These are phyloP conservation scores for Chelonia mydas DNA, from an alignment of 2,797 vertebrate genomes.

Conservation along the genomic window DNA sequence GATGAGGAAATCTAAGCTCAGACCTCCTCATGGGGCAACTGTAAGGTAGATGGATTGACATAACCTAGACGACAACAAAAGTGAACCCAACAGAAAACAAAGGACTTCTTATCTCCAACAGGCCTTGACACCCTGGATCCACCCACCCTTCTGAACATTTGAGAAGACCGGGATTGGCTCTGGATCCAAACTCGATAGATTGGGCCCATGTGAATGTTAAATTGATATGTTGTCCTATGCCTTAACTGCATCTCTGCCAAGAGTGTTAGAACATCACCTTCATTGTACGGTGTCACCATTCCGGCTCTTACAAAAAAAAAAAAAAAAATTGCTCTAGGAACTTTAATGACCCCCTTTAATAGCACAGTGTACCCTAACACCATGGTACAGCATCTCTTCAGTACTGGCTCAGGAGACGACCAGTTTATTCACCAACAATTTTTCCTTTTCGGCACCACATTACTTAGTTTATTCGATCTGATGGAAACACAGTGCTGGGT, in stretches of 20 bases:
- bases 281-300: accelerated
- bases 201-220: neutral
- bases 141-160: neutral
- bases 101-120: neutral
- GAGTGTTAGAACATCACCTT: neutral
- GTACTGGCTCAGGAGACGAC: neutral
- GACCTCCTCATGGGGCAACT: neutral
- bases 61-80: neutral
- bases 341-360: no score
- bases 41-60: neutral
- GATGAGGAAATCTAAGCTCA: neutral
- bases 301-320: no score
- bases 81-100: neutral
- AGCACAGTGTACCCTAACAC: no score
- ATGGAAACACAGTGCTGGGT: neutral
- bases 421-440: neutral
- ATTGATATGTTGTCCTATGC: accelerated
- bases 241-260: neutral
- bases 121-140: neutral
- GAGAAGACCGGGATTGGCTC: neutral
- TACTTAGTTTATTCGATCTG: neutral
- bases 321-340: no score
- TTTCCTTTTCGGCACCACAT: neutral
- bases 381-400: neutral
- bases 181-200: neutral